phyloP scores from a whole-genome alignment of 2,113 vertebrate genomes.

The Poeciliopsis retropinna region DNA sequence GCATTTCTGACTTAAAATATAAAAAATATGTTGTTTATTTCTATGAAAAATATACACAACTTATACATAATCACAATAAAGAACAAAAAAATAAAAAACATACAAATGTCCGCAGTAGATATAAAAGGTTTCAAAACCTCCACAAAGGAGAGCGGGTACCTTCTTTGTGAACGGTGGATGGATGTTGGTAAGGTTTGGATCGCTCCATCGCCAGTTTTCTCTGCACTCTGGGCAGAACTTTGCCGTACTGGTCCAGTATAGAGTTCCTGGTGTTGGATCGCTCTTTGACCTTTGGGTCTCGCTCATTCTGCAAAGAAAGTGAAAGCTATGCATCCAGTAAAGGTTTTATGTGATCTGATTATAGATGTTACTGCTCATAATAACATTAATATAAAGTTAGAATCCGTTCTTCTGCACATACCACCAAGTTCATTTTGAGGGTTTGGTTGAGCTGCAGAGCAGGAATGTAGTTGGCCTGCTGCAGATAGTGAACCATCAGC shows the following conservation, averaged over 20 bases:
- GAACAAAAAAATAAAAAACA: too few species aligned
- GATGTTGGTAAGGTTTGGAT: conserved; percentile 87
- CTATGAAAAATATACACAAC: too few species aligned
- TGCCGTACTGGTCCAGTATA: conserved; percentile 88
- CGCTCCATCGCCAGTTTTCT: conserved; percentile 88
- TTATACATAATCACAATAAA: too few species aligned
- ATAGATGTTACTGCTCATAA: background rate
- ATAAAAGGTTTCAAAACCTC: background rate
- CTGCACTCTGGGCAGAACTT: conserved; percentile 90
- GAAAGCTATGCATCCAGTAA: background rate
- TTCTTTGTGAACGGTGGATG: conserved; percentile 82
- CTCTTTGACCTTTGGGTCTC: conserved; percentile 87
- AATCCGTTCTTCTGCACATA: conserved; percentile 61
- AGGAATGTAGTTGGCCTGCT: conserved; percentile 90
- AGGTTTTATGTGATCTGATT: background rate
- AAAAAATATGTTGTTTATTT: too few species aligned
- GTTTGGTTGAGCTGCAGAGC: conserved; percentile 90
- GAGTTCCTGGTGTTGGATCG: conserved; percentile 88
- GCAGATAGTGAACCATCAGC: conserved; percentile 90
- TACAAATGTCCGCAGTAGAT: too few species aligned
- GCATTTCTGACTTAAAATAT: too few species aligned
- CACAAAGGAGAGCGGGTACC: conserved; percentile 68
- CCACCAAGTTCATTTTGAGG: conserved; percentile 84
- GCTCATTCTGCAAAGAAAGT: conserved; percentile 81
- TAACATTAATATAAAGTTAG: background rate